Percentiles rank a stretch among this genome's conserved stretches.
phyloP scores from a whole-genome alignment of 2,797 vertebrate genomes.

The Muscicapa comitata region DNA sequence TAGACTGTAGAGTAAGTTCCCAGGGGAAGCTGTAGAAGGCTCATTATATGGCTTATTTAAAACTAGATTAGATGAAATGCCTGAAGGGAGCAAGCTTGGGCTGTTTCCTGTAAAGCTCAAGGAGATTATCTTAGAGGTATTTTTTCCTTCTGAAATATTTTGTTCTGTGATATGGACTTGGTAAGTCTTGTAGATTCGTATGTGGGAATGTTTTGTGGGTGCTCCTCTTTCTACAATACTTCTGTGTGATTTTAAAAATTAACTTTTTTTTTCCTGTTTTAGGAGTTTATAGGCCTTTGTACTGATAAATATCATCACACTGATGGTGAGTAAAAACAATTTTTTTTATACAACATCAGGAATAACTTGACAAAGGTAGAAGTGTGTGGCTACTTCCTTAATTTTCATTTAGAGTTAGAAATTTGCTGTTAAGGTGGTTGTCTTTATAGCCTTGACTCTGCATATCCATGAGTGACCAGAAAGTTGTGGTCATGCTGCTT shows the following conservation, averaged over 20 bases:
- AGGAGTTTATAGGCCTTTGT: background rate
- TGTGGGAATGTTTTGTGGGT: background rate
- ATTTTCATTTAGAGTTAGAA: background rate
- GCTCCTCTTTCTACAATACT: background rate
- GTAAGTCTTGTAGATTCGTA: background rate
- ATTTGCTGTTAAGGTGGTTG: background rate
- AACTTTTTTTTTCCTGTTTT: background rate
- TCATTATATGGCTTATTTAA: constrained; percentile 59
- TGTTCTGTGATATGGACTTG: background rate
- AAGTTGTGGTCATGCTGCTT: fast-evolving
- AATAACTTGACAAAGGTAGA: background rate
- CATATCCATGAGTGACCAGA: background rate
- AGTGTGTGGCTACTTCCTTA: background rate
- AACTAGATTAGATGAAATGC: constrained; percentile 51
- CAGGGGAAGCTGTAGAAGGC: constrained; percentile 30
- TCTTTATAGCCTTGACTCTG: background rate
- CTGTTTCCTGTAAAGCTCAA: constrained; percentile 19
- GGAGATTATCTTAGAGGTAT: constrained; percentile 5
- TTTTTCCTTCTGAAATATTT: constrained; percentile 3
- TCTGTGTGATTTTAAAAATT: background rate
- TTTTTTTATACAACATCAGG: background rate
- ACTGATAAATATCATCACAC: background rate
- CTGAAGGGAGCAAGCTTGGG: constrained; percentile 18
- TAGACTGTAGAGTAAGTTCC: constrained; percentile 21
- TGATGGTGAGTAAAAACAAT: background rate